phyloP scores from a whole-genome alignment of 2,888 invertebrate genomes.

The Dryobota labecula region DNA sequence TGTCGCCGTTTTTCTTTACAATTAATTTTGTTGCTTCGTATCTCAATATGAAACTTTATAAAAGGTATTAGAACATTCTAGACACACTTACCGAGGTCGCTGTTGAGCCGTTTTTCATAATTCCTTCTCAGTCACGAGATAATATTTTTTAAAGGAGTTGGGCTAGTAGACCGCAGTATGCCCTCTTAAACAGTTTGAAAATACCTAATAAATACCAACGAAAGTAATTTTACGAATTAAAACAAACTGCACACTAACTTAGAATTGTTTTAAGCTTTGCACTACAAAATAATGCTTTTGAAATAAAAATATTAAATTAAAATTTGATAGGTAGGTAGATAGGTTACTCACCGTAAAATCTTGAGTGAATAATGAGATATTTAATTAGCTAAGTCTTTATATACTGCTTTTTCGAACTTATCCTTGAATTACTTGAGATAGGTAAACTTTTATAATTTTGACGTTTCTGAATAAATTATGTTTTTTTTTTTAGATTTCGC shows the following conservation, averaged over 20 bases:
- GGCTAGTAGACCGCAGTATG: too few relatives aligned
- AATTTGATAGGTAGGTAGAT: background rate
- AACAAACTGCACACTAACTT: background rate
- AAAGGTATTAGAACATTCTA: too few relatives aligned
- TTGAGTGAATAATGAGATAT: conserved; percentile 32
- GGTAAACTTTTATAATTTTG: conserved; percentile 7
- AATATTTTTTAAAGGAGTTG: too few relatives aligned
- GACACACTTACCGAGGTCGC: too few relatives aligned
- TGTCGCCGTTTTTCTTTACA: too few relatives aligned
- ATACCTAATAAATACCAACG: too few relatives aligned
- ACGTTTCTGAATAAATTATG: conserved; percentile 25
- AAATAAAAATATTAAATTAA: conserved; percentile 14
- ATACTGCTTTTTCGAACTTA: conserved; percentile 36
- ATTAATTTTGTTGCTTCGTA: too few relatives aligned
- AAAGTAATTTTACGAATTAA: background rate
- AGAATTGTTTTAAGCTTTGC: conserved; percentile 4
- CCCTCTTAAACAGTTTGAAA: too few relatives aligned
- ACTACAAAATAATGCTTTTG: background rate
- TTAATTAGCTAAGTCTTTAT: conserved; percentile 35
- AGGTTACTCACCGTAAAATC: conserved; percentile 50
- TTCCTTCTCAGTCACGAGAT: too few relatives aligned
- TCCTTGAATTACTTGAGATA: conserved; percentile 46
- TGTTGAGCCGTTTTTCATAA: too few relatives aligned
- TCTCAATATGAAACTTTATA: too few relatives aligned
- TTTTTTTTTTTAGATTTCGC: conserved; percentile 21